Evolutionary conservation across 2,888 invertebrate genomes (phyloP).

Genomic region (Erebia aethiops): DNA sequence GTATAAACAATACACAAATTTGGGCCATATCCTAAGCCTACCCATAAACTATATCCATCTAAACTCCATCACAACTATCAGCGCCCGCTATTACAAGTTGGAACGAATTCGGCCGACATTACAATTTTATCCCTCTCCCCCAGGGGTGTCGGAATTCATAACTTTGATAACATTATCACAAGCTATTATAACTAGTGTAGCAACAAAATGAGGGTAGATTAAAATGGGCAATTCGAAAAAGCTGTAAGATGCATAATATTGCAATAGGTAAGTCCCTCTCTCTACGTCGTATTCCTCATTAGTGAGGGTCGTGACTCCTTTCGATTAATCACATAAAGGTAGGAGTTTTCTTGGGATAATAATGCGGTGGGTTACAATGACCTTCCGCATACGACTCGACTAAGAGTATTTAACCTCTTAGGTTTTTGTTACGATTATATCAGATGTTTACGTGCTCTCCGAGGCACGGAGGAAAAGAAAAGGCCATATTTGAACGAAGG

Average conservation of each 20-base stretch:
- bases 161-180: slow-evolving; percentile 36
- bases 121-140: slow-evolving; percentile 39
- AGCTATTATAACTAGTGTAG: slow-evolving; percentile 14
- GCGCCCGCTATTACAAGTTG: slow-evolving; percentile 48
- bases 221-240: background rate
- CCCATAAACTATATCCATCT: slow-evolving; percentile 31
- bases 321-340: too few relatives aligned
- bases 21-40: background rate
- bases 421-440: too few relatives aligned
- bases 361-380: too few relatives aligned
- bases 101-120: slow-evolving; percentile 37
- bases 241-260: background rate
- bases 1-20: background rate
- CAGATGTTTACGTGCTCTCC: too few relatives aligned
- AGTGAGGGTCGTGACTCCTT: too few relatives aligned
- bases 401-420: too few relatives aligned
- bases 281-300: too few relatives aligned
- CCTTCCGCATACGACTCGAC: too few relatives aligned
- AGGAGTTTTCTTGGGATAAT: too few relatives aligned
- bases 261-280: too few relatives aligned
- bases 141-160: slow-evolving; percentile 32
- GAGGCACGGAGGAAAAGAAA: too few relatives aligned
- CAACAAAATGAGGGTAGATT: slow-evolving; percentile 15
- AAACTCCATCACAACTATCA: slow-evolving; percentile 39
- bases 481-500: too few relatives aligned